phyloP scores from a whole-genome alignment of 2,113 vertebrate genomes.

The Halichoeres trimaculatus region DNA sequence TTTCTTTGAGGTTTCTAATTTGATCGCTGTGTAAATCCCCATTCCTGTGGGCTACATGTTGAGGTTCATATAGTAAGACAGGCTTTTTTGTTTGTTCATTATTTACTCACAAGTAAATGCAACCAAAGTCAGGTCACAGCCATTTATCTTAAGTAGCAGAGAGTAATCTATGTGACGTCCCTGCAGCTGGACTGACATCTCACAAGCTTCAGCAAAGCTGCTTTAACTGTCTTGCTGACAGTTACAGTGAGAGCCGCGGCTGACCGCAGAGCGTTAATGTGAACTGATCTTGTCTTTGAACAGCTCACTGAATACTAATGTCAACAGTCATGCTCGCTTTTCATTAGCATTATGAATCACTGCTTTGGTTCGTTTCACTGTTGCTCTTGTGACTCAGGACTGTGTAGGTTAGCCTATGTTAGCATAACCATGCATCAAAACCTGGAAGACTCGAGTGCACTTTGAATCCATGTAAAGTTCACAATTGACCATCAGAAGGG shows the following conservation, averaged over 20 bases:
- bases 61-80: slow-evolving; percentile 11
- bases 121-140: slow-evolving; percentile 58
- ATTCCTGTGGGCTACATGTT: neutral
- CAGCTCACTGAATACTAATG: slow-evolving; percentile 44
- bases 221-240: slow-evolving; percentile 61
- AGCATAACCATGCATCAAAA: slow-evolving; percentile 33
- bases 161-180: slow-evolving; percentile 34
- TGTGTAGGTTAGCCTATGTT: slow-evolving; percentile 35
- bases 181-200: slow-evolving; percentile 44
- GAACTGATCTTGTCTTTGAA: slow-evolving; percentile 56
- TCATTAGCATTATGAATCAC: slow-evolving; percentile 64
- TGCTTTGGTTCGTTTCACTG: slow-evolving; percentile 39
- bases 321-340: slow-evolving; percentile 58
- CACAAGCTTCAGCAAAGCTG: slow-evolving; percentile 61
- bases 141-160: slow-evolving; percentile 48
- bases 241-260: slow-evolving; percentile 41
- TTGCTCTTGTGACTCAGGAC: slow-evolving; percentile 54
- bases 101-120: slow-evolving; percentile 35
- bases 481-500: neutral
- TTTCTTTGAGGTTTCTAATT: slow-evolving; percentile 49
- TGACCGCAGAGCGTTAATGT: slow-evolving; percentile 54
- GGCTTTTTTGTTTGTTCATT: slow-evolving; percentile 40
- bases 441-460: slow-evolving; percentile 10
- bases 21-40: slow-evolving; percentile 18
- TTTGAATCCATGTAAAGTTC: neutral